Evolutionary conservation across 2,888 invertebrate species (phyloP).

Genomic region (Choristoneura rosaceana): DNA sequence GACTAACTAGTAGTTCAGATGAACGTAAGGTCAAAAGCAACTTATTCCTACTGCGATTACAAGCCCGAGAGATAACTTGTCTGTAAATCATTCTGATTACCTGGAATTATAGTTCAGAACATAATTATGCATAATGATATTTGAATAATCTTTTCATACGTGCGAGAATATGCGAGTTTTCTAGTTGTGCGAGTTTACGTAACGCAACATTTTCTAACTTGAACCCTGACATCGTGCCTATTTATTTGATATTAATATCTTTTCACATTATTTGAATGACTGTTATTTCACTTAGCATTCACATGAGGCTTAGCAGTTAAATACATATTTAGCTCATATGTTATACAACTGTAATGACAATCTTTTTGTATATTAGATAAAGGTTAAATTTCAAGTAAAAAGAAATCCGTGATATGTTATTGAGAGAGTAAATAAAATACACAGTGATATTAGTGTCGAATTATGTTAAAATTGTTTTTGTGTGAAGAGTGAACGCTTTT

Average conservation of each 20-base stretch:
- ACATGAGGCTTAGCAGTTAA: not conserved
- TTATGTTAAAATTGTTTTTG: conserved; percentile 18
- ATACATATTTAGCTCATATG: not conserved
- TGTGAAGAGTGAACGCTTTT: conserved; percentile 20
- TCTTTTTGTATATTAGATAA: not conserved
- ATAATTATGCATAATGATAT: conserved; percentile 26
- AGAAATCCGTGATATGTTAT: not conserved
- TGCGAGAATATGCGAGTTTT: conserved; percentile 25
- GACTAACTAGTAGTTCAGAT: too few relatives aligned
- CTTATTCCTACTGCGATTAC: too few relatives aligned
- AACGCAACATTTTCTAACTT: conserved; percentile 30
- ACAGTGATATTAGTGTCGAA: conserved; percentile 10
- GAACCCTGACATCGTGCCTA: conserved; percentile 37
- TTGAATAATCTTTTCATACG: conserved; percentile 24
- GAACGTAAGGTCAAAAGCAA: too few relatives aligned
- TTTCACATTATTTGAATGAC: conserved; percentile 33
- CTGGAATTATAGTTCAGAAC: not conserved
- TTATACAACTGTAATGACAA: not conserved
- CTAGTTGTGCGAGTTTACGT: conserved; percentile 33
- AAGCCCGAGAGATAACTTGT: not conserved
- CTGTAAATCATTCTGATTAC: not conserved
- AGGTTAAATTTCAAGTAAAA: conserved; percentile 5
- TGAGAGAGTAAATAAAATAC: not conserved
- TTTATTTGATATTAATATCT: conserved; percentile 33
- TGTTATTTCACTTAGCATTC: conserved; percentile 27